Percentiles rank a stretch among this genome's conserved stretches.
These are phyloP conservation scores for Eupithecia abbreviata DNA, from an alignment of 2,888 invertebrate genomes.

Conservation along the genomic window DNA sequence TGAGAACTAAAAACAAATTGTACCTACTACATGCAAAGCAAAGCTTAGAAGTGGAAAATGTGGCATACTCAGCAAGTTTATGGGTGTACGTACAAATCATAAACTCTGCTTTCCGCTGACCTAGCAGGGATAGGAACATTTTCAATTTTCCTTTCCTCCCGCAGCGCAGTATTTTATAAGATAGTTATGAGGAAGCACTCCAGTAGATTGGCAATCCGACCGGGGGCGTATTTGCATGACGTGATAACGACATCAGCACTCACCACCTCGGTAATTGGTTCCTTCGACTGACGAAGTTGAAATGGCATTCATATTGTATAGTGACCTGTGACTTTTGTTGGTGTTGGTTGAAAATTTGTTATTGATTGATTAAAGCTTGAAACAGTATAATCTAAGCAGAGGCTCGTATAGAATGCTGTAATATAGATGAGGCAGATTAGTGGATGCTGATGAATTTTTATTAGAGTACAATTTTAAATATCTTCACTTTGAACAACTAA, in stretches of 20 bases:
- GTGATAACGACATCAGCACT: conserved; percentile 68
- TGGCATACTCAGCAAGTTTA: background rate
- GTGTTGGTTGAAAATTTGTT: background rate
- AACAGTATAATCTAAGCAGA: background rate
- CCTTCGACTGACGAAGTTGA: conserved; percentile 50
- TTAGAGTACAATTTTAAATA: no score
- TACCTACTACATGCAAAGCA: background rate
- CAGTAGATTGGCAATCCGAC: conserved; percentile 68
- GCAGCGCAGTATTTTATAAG: conserved; percentile 61
- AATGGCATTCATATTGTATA: conserved; percentile 20
- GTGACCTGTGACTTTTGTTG: background rate
- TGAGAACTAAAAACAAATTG: background rate
- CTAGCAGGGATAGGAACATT: conserved; percentile 1
- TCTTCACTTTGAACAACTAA: background rate
- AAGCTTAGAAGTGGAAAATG: background rate
- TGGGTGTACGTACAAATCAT: background rate
- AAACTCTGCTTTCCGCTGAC: conserved; percentile 8
- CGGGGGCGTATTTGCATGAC: conserved; percentile 65
- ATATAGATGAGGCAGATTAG: background rate
- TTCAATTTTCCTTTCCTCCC: conserved; percentile 13
- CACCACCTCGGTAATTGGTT: conserved; percentile 63
- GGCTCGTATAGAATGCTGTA: background rate
- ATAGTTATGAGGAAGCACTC: conserved; percentile 73
- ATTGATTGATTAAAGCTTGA: background rate
- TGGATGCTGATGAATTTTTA: background rate